phyloP scores from a whole-genome alignment of 2,888 invertebrate species.

The Alentia gelatinosa region DNA sequence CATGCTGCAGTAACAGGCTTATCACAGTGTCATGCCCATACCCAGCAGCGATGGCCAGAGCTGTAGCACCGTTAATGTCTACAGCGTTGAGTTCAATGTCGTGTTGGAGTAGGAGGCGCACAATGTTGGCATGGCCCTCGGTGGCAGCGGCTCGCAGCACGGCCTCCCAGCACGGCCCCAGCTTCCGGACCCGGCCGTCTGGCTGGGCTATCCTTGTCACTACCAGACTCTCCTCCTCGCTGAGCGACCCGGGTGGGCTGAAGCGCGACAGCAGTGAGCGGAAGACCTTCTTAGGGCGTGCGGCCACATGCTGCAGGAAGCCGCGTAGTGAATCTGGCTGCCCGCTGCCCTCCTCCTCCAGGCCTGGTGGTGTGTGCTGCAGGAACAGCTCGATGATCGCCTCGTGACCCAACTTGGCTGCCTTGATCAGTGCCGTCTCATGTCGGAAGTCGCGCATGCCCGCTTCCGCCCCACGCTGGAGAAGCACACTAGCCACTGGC shows the following conservation, averaged over 20 bases:
- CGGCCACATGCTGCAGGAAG: conserved; percentile 8
- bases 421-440: conserved; percentile 67
- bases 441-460: conserved; percentile 34
- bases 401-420: conserved; percentile 63
- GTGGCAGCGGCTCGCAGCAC: conserved; percentile 64
- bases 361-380: background rate
- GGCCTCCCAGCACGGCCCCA: conserved; percentile 61
- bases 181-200: conserved; percentile 58
- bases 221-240: conserved; percentile 35
- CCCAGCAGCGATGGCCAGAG: conserved; percentile 61
- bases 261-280: background rate
- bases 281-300: conserved; percentile 23
- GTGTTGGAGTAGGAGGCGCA: conserved; percentile 51
- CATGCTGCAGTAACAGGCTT: conserved; percentile 39
- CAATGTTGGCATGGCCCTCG: conserved; percentile 34
- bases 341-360: background rate
- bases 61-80: conserved; percentile 61
- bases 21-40: conserved; percentile 57
- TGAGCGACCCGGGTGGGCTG: background rate
- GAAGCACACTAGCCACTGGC: background rate
- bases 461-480: conserved; percentile 38
- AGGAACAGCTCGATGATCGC: conserved; percentile 18
- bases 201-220: conserved; percentile 58
- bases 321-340: background rate
- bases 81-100: conserved; percentile 56